These are phyloP conservation scores for Rallus crepitans DNA, from an alignment of 2,797 vertebrate species.

Conservation along the genomic window DNA sequence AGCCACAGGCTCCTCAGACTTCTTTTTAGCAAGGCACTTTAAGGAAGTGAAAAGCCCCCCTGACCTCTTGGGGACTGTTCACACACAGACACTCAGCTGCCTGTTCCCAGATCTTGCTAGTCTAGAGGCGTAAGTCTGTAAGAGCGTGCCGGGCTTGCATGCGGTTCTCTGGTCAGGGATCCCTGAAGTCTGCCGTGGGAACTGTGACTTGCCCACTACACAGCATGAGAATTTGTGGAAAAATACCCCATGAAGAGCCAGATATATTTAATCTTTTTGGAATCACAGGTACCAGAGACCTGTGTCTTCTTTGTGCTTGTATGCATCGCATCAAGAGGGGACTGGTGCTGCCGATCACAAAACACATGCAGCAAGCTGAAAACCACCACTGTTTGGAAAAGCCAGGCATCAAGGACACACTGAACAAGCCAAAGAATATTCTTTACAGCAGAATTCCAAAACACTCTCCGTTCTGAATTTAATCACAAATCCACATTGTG, in stretches of 20 bases:
- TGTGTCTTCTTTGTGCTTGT: background rate
- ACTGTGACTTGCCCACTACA: fast-evolving
- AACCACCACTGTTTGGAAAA: background rate
- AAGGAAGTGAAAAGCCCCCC: background rate
- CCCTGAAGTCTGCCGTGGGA: background rate
- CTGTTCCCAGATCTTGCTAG: background rate
- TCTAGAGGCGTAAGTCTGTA: background rate
- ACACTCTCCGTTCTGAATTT: background rate
- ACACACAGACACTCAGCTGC: fast-evolving
- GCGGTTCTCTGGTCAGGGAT: background rate
- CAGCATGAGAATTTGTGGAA: background rate
- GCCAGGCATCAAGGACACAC: background rate
- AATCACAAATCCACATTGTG: background rate
- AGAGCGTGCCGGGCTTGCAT: background rate
- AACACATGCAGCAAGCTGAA: background rate
- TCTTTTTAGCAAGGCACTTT: background rate
- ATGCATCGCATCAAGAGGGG: background rate
- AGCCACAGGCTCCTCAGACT: background rate
- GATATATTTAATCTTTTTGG: background rate
- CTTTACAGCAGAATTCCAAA: background rate
- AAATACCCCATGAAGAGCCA: background rate
- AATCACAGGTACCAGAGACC: background rate
- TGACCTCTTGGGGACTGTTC: background rate
- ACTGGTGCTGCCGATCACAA: background rate
- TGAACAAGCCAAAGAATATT: background rate